Evolutionary conservation across 2,888 invertebrate genomes (phyloP), one percentile per base, ranked within the genome.

Genomic region (Troides oblongomaculatus): DNA sequence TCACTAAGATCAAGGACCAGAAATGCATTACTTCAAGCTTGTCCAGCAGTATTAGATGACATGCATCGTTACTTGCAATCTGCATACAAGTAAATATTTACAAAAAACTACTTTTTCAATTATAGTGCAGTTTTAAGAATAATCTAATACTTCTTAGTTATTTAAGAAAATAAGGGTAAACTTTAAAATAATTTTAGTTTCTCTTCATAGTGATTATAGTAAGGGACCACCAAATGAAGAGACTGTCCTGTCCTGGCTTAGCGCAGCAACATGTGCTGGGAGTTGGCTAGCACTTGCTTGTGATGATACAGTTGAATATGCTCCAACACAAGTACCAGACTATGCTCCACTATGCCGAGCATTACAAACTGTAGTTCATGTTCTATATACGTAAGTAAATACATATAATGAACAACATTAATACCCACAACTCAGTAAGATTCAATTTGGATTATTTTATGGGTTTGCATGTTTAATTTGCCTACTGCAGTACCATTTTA

Each of bases 31-130:
- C 87, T 89, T 66, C 83, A 84, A 72, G 89, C 92, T 3, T 88
- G 90, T 68, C 85, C 89, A 1, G 90, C 89, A 46, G 90, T 93
- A 1, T 78, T 93, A 63, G 89, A 90, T 78, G 92, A 92, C 63
- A 89, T 92, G 89, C 73, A 88, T 17, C 77, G 84, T 72, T 88
- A 85, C 70, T 76, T 92, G 61, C 85, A 89, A 71, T 78, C 84
- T 71, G 92, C 84, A n/a, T 89, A 86, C 71, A 87, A 86, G 92
- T 92, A 70, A 82, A 87, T 84, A 8, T 30, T 39, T 21, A 57
- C 62, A 30, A 23, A 5, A n/a, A n/a, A 53, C 5, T n/a, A 18
- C 8, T 1, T n/a, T n/a, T 53, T 57, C n/a, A 50, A 18, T 5
- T 64, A 17, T 39, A 59, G 10, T 1, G 10, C 23, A 23, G 25